Base-by-base conservation (phyloP, 2,113 vertebrate species). In the Atrichornis clamosus region DNA sequence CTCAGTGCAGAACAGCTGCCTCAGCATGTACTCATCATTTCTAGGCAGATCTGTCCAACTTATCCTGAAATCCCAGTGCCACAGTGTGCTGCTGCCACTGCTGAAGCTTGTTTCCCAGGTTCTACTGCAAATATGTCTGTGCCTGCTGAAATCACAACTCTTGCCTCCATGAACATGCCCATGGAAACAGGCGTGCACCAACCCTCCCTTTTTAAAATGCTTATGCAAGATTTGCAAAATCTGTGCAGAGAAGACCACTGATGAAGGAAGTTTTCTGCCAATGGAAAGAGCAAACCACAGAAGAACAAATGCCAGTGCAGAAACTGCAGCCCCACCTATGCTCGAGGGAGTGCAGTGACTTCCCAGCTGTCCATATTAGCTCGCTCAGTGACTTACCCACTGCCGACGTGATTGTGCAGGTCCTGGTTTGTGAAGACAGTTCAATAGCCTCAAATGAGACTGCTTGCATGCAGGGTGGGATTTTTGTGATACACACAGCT, bases 281-380 rank as follows among this genome's bases (percentile, higher is more conserved):
- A 21, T 19, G 60, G 42, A 53, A 63, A n/a, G 16, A 64, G 49
- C 4, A 19, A 60, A 87, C 64, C 46, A 16, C 1, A 37, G 49
- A 50, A 46, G 19, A 10, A 28, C 33, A 42, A 80, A 53, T 1
- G 1, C 23, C 59, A 24, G 5, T 28, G 15, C 22, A 27, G 47
- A 41, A 81, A 6, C 42, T 32, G 33, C 46, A 64, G 16, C 10
- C 37, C 42, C 42, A 13, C 30, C 21, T 41, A 1, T 7, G 16
- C 37, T 53, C 27, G 50, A 39, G 23, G 28, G 46, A 73, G 21
- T 6, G 2, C 44, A 37, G n/a, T 2, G 1, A 22, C 49, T 42
- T 41, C 41, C 17, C 6, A 2, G 32, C 13, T 75, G 12, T 18
- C 35, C 5, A 1, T 41, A 9, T 5, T 7, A 3, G 12, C 14